Base-by-base conservation (phyloP, 2,797 vertebrate genomes). In the Echiichthys vipera region DNA sequence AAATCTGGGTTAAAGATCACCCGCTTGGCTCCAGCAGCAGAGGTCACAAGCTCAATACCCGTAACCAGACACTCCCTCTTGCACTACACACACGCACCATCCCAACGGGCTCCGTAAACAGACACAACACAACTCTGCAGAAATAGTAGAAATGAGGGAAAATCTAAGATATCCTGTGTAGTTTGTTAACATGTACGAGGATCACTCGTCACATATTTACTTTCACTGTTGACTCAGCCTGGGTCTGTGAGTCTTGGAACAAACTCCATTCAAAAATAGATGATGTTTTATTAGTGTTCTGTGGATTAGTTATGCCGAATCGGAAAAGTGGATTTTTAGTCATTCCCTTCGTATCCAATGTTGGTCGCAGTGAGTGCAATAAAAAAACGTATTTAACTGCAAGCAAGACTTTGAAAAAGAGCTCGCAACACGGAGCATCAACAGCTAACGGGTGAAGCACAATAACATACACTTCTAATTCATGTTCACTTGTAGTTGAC, bases 1-100 rank as follows among this genome's bases (percentile, higher is more conserved):
- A 71, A 49, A 88, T 87, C 65, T 82, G 67, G 85, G 86, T 73
- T 47, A 84, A 85, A 87, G 81, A 57, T 85, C 88, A 84, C 2
- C 27, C 9, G 39, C 74, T 15, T 1, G 7, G 50, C 49, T 64
- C 10, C 27, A 30, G 40, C 61, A 37, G 64, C 68, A 50, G 25
- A 36, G 64, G 74, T 80, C 78, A 78, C 61, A 45, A 40, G 46
- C 75, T 77, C 40, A 18, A 18, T 61, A 69, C 67, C 43, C 24
- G 89, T 85, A 91, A 93, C 66, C 61, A 39, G 80, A 92, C 62
- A 78, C 83, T 50, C 10, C 18, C 11, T 34, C 17, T 56, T 45
- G 59, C 45, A 36, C 43, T 0, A 20, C 1, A 22, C 51, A 42
- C 49, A 22, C 34, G 34, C 7, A 22, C 2, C 15, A 37, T 51